Evolutionary conservation across 2,113 vertebrate genomes (phyloP).

Genomic region (Cyprinodon variegatus): DNA sequence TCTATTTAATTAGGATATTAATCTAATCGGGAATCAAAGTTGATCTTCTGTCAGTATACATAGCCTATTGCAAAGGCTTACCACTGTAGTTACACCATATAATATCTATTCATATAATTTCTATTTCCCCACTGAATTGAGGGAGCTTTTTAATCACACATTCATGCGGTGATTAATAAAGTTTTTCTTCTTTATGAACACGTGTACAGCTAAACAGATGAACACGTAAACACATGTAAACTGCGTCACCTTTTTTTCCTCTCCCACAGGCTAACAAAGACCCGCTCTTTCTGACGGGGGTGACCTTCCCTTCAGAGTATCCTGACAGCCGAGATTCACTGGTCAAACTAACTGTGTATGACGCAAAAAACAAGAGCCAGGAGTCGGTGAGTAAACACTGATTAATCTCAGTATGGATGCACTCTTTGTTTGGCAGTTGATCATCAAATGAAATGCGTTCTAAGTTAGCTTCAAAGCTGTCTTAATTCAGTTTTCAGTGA

Average conservation of each 20-base stretch:
- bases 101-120: no score
- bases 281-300: constrained; percentile 93
- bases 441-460: constrained; percentile 33
- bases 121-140: no score
- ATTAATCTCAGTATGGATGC: not conserved
- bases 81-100: no score
- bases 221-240: not conserved
- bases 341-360: constrained; percentile 95
- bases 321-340: constrained; percentile 90
- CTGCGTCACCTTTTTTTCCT: constrained; percentile 36
- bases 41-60: no score
- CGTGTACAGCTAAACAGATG: constrained; percentile 25
- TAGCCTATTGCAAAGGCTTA: no score
- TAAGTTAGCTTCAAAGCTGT: constrained; percentile 22
- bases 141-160: no score
- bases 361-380: constrained; percentile 93
- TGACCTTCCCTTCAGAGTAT: constrained; percentile 91
- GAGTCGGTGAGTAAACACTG: constrained; percentile 87
- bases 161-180: no score
- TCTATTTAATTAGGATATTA: no score
- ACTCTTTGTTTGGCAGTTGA: constrained; percentile 21
- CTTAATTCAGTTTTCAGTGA: constrained; percentile 18
- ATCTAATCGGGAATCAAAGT: no score
- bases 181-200: constrained; percentile 21
- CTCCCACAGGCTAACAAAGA: constrained; percentile 92